A percentile compares a stretch with the other conserved stretches of the same genome.
Conservation (phyloP, 2,797 vertebrate species). For the Thaleichthys pacificus region DNA sequence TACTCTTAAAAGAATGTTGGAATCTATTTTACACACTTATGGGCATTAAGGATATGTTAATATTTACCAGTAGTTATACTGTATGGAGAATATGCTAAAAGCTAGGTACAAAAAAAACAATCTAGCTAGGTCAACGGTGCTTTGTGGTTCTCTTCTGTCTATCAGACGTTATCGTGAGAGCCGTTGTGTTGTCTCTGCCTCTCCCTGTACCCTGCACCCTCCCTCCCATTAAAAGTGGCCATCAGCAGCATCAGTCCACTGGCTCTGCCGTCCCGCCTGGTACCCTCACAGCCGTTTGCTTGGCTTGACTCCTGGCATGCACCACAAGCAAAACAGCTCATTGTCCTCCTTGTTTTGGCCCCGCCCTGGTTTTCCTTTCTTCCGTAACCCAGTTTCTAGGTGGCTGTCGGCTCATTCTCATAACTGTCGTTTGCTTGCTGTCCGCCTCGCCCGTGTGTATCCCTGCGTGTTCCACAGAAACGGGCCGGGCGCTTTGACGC, state of each 20-base stretch:
- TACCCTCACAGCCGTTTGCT: slow-evolving; percentile 29
- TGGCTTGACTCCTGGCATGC: slow-evolving; percentile 54
- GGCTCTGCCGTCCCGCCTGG: background rate
- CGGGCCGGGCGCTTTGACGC: background rate
- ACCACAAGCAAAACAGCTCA: slow-evolving; percentile 7
- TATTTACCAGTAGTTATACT: too few species aligned
- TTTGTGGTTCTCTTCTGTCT: too few species aligned
- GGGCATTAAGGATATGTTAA: too few species aligned
- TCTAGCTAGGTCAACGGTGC: too few species aligned
- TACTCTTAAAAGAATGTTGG: too few species aligned
- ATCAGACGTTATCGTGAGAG: background rate
- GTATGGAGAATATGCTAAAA: too few species aligned
- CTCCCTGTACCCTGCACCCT: background rate
- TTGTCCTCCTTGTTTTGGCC: slow-evolving; percentile 40
- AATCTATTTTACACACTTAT: too few species aligned
- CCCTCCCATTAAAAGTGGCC: background rate
- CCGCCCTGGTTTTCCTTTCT: slow-evolving; percentile 38
- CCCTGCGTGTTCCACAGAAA: background rate
- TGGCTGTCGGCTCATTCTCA: slow-evolving; percentile 75
- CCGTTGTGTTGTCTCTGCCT: background rate
- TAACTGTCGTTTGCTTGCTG: slow-evolving; percentile 85
- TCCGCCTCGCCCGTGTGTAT: slow-evolving; percentile 23
- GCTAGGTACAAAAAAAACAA: too few species aligned
- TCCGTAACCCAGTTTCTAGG: background rate
- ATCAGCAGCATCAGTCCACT: background rate